A percentile compares a stretch with the other conserved stretches of the same genome.
Evolutionary conservation across 2,888 invertebrate species (phyloP).

Genomic region (Ommatoiulus sabulosus): DNA sequence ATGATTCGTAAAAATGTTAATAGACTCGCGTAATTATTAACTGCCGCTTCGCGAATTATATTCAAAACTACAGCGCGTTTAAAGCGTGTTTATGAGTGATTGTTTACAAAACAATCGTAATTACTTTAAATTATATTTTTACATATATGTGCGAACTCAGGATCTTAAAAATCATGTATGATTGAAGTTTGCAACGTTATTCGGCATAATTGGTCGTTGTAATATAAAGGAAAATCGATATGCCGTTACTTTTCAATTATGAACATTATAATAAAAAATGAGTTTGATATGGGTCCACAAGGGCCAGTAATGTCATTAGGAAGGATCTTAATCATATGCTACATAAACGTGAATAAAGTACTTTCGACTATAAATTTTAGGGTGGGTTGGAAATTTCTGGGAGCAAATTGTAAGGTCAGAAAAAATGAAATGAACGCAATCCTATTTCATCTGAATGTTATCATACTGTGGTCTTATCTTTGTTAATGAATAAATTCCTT

Average conservation of each 20-base stretch:
- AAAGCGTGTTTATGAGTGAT: neutral
- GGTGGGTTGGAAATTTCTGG: neutral
- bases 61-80: neutral
- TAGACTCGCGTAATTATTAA: neutral
- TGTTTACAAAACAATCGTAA: neutral
- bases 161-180: neutral
- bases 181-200: neutral
- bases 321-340: neutral
- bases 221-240: neutral
- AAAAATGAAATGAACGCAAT: neutral
- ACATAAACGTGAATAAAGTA: neutral
- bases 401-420: neutral
- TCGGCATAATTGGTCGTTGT: neutral
- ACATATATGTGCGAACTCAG: neutral
- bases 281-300: neutral
- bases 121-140: neutral
- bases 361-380: neutral
- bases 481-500: no score
- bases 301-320: neutral
- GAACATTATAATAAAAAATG: conserved; percentile 2
- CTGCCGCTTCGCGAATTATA: neutral
- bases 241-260: conserved; percentile 1
- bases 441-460: no score
- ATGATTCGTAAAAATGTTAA: neutral
- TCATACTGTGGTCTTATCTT: no score